Evolutionary conservation across 2,113 vertebrate genomes (phyloP).

Genomic region (Protobothrops mucrosquamatus): DNA sequence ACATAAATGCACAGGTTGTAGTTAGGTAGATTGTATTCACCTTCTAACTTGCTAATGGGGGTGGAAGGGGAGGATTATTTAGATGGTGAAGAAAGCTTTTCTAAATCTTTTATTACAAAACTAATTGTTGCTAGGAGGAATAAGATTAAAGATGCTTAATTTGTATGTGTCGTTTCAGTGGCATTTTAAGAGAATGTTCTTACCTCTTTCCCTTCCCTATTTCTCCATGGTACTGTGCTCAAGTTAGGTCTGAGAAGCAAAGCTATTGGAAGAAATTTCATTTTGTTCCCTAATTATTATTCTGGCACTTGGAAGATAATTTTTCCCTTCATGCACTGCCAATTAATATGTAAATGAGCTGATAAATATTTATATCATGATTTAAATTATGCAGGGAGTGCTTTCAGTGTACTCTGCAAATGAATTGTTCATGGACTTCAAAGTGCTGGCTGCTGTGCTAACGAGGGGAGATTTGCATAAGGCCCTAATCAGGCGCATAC

Average conservation of each 20-base stretch:
- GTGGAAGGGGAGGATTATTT: conserved; percentile 72
- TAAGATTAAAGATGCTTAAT: conserved; percentile 83
- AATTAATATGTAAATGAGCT: conserved; percentile 99
- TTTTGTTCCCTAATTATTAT: conserved; percentile 95
- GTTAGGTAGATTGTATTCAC: conserved; percentile 63
- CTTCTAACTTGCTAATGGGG: conserved; percentile 76
- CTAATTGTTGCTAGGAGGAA: conserved; percentile 80
- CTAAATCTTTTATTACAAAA: conserved; percentile 78
- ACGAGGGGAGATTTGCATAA: conserved; percentile 99
- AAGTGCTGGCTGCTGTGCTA: conserved; percentile 96
- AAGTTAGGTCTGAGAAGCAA: conserved; percentile 75
- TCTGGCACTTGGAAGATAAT: conserved; percentile 84
- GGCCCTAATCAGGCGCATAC: conserved; percentile 99
- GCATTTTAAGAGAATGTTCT: conserved; percentile 74
- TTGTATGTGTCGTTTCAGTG: conserved; percentile 76
- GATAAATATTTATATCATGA: conserved; percentile 98
- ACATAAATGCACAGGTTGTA: conserved; percentile 46
- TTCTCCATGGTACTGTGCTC: conserved; percentile 69
- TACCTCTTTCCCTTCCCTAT: conserved; percentile 62
- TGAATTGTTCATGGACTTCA: conserved; percentile 99
- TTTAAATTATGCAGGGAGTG: conserved; percentile 99
- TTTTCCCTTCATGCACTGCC: conserved; percentile 84
- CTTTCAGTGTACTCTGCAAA: conserved; percentile 97
- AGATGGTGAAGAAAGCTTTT: conserved; percentile 74
- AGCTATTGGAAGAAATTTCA: conserved; percentile 79